Percentiles rank a stretch among this genome's conserved stretches.
Evolutionary conservation across 1,140 invertebrate genomes (phyloP).

Genomic region (Epicauta chinensis): DNA sequence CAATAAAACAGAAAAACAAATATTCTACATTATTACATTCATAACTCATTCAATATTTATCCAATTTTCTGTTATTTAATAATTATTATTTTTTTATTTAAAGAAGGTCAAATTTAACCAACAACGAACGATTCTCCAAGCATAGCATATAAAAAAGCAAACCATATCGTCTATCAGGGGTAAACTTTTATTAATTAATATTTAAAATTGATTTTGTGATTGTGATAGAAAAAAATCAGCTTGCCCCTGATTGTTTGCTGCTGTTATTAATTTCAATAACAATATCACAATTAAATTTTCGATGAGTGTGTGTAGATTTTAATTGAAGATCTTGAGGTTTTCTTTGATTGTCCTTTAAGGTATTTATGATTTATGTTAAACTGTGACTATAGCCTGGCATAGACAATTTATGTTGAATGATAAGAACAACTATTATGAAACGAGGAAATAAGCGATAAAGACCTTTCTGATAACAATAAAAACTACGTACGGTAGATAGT

Average conservation of each 20-base stretch:
- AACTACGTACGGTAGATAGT: neutral
- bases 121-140: neutral
- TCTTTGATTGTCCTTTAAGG: neutral
- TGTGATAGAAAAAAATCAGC: conserved; percentile 1
- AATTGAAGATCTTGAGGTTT: conserved; percentile 4
- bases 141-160: conserved; percentile 4
- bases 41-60: no score
- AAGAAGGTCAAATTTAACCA: no score
- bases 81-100: no score
- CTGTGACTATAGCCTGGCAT: neutral
- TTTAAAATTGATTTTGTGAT: neutral
- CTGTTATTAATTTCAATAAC: conserved; percentile 5
- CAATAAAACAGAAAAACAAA: no score
- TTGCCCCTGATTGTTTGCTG: neutral
- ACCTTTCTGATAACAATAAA: conserved; percentile 9
- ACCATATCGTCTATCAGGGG: conserved; percentile 2
- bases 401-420: conserved; percentile 11
- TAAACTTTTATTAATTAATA: conserved; percentile 4
- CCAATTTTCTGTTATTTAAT: no score
- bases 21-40: no score
- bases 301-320: conserved; percentile 17
- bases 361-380: conserved; percentile 10
- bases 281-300: neutral
- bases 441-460: conserved; percentile 12
- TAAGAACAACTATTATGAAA: conserved; percentile 9